Percentiles rank a stretch among this genome's conserved stretches.
phyloP scores from a whole-genome alignment of 2,113 vertebrate genomes.

The Brachyistius frenatus region DNA sequence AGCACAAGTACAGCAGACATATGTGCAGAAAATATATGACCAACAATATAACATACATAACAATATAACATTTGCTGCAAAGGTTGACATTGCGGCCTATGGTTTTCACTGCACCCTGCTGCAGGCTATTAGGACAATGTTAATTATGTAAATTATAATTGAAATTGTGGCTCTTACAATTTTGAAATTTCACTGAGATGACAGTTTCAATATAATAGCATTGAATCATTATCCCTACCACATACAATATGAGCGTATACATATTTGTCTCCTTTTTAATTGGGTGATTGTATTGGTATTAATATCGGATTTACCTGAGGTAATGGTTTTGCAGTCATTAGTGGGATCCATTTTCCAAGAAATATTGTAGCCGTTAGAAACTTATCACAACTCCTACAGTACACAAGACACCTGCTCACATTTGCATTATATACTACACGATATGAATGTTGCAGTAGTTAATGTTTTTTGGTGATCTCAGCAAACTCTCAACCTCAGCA shows the following conservation, averaged over 20 bases:
- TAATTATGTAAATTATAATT: slow-evolving; percentile 16
- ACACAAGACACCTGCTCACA: background rate
- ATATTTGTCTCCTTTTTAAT: background rate
- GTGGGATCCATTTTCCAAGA: background rate
- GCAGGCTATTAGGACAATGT: background rate
- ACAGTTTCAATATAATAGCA: background rate
- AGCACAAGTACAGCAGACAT: too few relatives aligned
- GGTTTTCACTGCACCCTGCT: background rate
- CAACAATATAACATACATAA: too few relatives aligned
- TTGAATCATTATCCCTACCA: background rate
- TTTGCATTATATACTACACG: slow-evolving; percentile 5
- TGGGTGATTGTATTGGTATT: background rate
- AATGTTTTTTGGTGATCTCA: slow-evolving; percentile 22
- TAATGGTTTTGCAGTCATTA: slow-evolving; percentile 3
- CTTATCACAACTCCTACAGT: background rate
- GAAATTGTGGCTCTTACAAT: background rate
- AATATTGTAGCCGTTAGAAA: background rate
- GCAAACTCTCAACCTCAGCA: background rate
- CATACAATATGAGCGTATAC: background rate
- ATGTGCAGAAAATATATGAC: too few relatives aligned
- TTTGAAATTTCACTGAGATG: slow-evolving; percentile 2
- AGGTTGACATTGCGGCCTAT: too few relatives aligned
- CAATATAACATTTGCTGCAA: too few relatives aligned
- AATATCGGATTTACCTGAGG: background rate
- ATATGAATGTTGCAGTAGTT: background rate